These are phyloP conservation scores for Drosophila bipectinata DNA, from an alignment of 1,140 invertebrate genomes.

Conservation along the genomic window DNA sequence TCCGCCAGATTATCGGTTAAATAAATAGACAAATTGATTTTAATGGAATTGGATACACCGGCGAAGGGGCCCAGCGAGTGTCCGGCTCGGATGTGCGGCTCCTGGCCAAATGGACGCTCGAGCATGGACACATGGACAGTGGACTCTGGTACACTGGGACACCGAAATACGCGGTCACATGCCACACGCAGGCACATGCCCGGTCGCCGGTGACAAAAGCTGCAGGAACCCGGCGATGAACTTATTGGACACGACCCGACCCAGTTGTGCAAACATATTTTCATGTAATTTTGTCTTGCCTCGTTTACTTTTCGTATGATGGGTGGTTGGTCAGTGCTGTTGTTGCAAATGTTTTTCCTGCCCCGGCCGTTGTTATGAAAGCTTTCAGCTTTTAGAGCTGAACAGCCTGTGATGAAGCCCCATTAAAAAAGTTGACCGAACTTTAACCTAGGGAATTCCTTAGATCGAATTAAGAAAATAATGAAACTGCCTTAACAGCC, in stretches of 20 bases:
- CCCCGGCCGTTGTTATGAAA: constrained; percentile 10
- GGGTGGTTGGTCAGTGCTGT: constrained; percentile 39
- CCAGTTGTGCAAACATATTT: constrained; percentile 76
- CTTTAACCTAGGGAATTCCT: not conserved
- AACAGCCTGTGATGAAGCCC: not conserved
- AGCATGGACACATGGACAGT: not conserved
- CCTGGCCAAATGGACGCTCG: constrained; percentile 13
- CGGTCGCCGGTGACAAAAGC: constrained; percentile 28
- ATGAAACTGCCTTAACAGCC: not conserved
- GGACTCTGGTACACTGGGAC: not conserved
- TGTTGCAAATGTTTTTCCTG: constrained; percentile 26
- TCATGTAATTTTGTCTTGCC: constrained; percentile 73
- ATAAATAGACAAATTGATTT: constrained; percentile 83
- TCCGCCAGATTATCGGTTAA: constrained; percentile 77
- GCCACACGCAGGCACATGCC: constrained; percentile 41
- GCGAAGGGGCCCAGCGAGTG: constrained; percentile 28
- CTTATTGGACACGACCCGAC: constrained; percentile 56
- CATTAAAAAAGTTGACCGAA: constrained; percentile 4
- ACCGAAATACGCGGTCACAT: constrained; percentile 26
- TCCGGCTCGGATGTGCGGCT: constrained; percentile 35
- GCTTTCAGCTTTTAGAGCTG: constrained; percentile 19
- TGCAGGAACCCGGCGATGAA: constrained; percentile 26
- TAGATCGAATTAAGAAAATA: not conserved
- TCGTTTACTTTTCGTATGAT: constrained; percentile 57
- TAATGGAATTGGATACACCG: constrained; percentile 77